Base-by-base conservation (phyloP, 2,113 vertebrate species). In the Misgurnus mizolepis region DNA sequence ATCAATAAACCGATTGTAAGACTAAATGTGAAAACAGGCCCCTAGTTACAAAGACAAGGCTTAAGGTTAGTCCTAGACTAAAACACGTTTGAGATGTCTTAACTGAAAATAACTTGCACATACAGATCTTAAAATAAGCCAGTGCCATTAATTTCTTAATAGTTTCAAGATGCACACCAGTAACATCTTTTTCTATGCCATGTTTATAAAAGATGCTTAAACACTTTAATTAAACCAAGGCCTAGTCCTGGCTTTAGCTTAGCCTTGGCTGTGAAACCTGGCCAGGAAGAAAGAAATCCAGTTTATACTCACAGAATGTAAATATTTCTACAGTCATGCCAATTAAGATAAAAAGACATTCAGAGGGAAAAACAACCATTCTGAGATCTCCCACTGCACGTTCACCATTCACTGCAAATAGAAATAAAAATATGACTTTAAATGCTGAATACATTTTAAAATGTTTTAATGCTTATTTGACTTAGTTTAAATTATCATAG, bases 221-320 rank as follows among this genome's bases (percentile, higher is more conserved):
- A 45, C 43, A 7, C 43, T 7, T 45, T 5, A 5, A 45, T 45
- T 6, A 18, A n/a, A 18, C n/a, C n/a, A 60, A 18, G 15, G 15
- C n/a, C 15, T n/a, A 22, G 22, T 22, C 22, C 22, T 22, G 22
- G 22, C 22, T 22, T 22, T 22, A 22, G 22, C 22, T 22, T 22
- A 22, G 22, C 22, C 22, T 22, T 22, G 22, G 22, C 22, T 22
- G n/a, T n/a, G 3, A n/a, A 60, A 60, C 17, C 1, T n/a, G n/a
- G 18, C 7, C 56, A 60, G 15, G 6, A 61, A 61, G 58, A 9
- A 8, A 22, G 7, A 27, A 22, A 61, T 27, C 18, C 58, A 61
- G 12, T n/a, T 56, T 40, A 4, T 70, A 79, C 78, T 79, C 49
- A 79, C 78, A 79, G 78, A 71, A 79, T 39, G 45, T n/a, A 61